Percentiles rank a stretch among this genome's conserved stretches.
Evolutionary conservation across 2,888 invertebrate species (phyloP).

Genomic region (Caenorhabditis afra): DNA sequence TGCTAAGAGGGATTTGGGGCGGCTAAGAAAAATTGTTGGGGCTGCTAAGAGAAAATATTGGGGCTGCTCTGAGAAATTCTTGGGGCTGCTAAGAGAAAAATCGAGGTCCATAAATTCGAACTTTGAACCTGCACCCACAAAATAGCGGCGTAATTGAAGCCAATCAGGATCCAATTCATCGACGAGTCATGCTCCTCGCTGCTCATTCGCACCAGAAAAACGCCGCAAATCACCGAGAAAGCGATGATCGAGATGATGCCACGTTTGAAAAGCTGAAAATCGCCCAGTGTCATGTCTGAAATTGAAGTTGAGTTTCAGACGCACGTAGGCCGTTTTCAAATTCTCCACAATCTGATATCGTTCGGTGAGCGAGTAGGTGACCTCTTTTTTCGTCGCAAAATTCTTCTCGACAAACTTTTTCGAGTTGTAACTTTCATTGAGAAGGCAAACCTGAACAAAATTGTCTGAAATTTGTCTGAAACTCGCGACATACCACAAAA

Average conservation of each 20-base stretch:
- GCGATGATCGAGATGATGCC: constrained; percentile 60
- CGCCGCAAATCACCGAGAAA: constrained; percentile 60
- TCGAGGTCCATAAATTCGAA: too few species aligned
- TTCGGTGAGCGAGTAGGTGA: constrained; percentile 57
- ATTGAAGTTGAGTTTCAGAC: neutral
- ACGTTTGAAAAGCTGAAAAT: constrained; percentile 63
- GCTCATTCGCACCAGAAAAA: constrained; percentile 54
- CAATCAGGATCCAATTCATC: constrained; percentile 64
- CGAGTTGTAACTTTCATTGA: constrained; percentile 58
- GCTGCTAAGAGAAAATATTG: too few species aligned
- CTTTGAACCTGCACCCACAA: constrained; percentile 24
- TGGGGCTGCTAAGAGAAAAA: too few species aligned
- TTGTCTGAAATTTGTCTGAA: neutral
- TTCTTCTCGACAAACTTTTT: constrained; percentile 50
- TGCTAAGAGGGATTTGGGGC: too few species aligned
- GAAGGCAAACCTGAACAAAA: constrained; percentile 54
- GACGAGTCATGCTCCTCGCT: constrained; percentile 53
- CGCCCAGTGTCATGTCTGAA: too few species aligned
- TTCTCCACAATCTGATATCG: constrained; percentile 65
- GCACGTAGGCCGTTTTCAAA: constrained; percentile 61
- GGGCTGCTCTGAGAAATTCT: too few species aligned
- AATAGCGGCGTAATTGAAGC: constrained; percentile 64
- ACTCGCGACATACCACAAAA: constrained; percentile 62
- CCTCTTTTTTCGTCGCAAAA: constrained; percentile 29
- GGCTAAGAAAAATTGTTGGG: too few species aligned